A percentile compares a stretch with the other conserved stretches of the same genome.
phyloP scores from a whole-genome alignment of 2,113 vertebrate genomes.

The Brienomyrus longianalis region DNA sequence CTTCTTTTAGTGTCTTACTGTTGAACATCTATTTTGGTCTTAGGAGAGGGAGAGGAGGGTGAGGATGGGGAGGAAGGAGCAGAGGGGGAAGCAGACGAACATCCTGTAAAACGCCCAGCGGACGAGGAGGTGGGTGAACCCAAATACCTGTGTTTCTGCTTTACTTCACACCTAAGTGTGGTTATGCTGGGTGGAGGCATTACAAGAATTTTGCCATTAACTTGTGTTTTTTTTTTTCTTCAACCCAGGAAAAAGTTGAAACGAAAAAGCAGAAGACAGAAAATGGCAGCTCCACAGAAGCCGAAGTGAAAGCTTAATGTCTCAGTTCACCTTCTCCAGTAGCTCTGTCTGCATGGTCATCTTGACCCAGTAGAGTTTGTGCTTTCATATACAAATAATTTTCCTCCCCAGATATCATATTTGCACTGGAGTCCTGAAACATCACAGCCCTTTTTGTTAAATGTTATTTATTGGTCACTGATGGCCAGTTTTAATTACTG shows the following conservation, averaged over 20 bases:
- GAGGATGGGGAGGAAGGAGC: slow-evolving; percentile 40
- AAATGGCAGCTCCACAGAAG: slow-evolving; percentile 67
- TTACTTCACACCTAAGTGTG: not conserved
- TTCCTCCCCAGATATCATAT: slow-evolving; percentile 57
- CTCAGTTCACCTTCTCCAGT: slow-evolving; percentile 40
- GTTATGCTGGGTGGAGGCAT: not conserved
- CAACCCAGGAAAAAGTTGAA: slow-evolving; percentile 58
- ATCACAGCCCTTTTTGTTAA: slow-evolving; percentile 61
- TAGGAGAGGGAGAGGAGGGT: slow-evolving; percentile 50
- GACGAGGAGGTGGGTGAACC: slow-evolving; percentile 60
- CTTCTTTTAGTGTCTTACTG: not conserved
- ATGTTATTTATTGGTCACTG: slow-evolving; percentile 79
- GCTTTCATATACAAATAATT: slow-evolving; percentile 62
- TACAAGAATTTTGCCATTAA: not conserved
- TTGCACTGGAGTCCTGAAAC: slow-evolving; percentile 69
- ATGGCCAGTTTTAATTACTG: slow-evolving; percentile 54
- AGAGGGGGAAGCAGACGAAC: slow-evolving; percentile 58
- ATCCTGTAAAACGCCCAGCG: slow-evolving; percentile 67
- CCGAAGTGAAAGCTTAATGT: slow-evolving; percentile 62
- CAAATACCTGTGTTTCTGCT: not conserved
- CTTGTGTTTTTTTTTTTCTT: not conserved
- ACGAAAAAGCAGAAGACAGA: slow-evolving; percentile 76
- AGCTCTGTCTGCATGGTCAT: slow-evolving; percentile 63
- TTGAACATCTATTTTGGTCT: not conserved
- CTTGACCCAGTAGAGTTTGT: slow-evolving; percentile 66